Base-by-base conservation (phyloP, 1,140 invertebrate genomes). In the Sitophilus oryzae region DNA sequence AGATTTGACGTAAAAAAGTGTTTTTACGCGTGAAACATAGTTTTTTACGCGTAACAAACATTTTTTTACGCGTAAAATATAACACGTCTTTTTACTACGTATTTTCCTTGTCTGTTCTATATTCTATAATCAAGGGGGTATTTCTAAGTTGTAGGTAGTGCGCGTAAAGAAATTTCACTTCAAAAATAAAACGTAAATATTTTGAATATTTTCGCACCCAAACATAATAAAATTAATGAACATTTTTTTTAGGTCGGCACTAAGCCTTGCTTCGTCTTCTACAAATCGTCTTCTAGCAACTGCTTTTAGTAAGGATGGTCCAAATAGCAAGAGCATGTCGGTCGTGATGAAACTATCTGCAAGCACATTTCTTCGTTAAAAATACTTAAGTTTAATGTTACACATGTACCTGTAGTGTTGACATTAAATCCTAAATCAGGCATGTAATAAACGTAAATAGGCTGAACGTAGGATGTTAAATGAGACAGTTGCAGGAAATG, bases 291-390 rank as follows among this genome's bases (percentile, higher is more conserved):
- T 70, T 23, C 80, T 72, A 1, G 77, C 74, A 51, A 80, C 67
- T 70, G 82, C 79, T 47, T 81, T 77, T 56, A 83, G 79, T 5
- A 83, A 66, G 11, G 77, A 73, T 20, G 83, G 80, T 11, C 84
- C 84, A 46, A 86, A 74, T 16, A 85, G 64, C 19, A 83, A 76
- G 2, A 84, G 68, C 47, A 86, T 68, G 62, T 86, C 82, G 0
- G 81, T 73, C 20, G 65, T 52, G 11, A 60, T 47, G 1, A 55
- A 55, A 14, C 57, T 35, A 52, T 68, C 63, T 58, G 44, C 21
- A 52, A 52, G 34, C 4, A 36, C 19, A 45, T 20, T n/a, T 2
- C 21, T 10, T 25, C 16, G 11, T 23, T 2, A 9, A 3, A 22
- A 25, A 14, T 46, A 11, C n/a, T 34, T 25, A 30, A 15, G 9